Percentiles rank a stretch among this genome's conserved stretches.
Conservation (phyloP, 2,797 vertebrate genomes). For the Leptodactylus fallax region DNA sequence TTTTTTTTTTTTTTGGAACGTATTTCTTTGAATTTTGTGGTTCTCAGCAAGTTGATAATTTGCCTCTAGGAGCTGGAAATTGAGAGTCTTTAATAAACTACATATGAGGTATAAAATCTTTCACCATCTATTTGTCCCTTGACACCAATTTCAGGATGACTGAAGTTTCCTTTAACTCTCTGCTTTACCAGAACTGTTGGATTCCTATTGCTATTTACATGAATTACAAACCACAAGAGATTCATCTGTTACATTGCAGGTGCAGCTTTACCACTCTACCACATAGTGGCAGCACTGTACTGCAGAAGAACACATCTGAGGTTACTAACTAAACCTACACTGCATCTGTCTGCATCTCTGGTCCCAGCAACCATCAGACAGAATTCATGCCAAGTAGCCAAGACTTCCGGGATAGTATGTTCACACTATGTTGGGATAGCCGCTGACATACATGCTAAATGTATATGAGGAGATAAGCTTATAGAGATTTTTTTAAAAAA, state of each 20-base stretch:
- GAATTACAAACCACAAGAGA: conserved; percentile 13
- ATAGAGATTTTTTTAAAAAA: too few relatives aligned
- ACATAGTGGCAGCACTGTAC: conserved; percentile 13
- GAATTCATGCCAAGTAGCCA: background rate
- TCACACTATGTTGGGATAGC: background rate
- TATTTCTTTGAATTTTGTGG: background rate
- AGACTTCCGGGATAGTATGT: too few relatives aligned
- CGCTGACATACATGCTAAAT: too few relatives aligned
- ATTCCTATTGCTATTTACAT: conserved; percentile 25
- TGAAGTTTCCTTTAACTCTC: conserved; percentile 23
- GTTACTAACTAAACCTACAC: background rate
- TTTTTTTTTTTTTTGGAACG: conserved; percentile 3
- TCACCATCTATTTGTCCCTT: conserved; percentile 8
- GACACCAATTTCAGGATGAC: conserved; percentile 33
- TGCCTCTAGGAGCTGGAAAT: conserved; percentile 27
- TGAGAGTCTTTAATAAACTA: conserved; percentile 28
- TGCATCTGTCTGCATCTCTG: background rate
- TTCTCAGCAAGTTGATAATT: conserved; percentile 29
- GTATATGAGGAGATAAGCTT: too few relatives aligned
- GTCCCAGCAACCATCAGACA: background rate
- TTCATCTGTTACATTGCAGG: background rate
- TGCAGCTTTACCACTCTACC: background rate
- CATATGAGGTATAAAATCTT: conserved; percentile 1
- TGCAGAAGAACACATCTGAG: too few relatives aligned
- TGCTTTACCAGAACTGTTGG: conserved; percentile 1